Conservation (phyloP, 2,888 invertebrate species). For the Pegoplata infirma region DNA sequence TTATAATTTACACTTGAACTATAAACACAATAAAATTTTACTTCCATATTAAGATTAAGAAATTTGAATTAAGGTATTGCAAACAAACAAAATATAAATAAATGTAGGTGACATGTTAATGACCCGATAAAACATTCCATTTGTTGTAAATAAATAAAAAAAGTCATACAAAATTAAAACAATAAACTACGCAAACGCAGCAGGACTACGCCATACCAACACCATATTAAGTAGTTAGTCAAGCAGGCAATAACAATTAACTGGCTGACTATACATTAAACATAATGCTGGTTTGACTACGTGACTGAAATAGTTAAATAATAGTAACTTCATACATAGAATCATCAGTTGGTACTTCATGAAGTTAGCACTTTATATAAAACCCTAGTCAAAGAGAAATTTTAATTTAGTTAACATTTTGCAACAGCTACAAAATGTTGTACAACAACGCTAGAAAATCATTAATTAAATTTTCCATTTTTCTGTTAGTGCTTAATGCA, state of each 20-base stretch:
- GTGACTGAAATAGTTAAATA: constrained; percentile 43
- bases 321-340: constrained; percentile 2
- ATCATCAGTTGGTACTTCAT: constrained; percentile 2
- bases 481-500: constrained; percentile 11
- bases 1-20: constrained; percentile 14
- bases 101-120: constrained; percentile 34
- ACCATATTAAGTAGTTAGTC: constrained; percentile 31
- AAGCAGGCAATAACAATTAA: background rate
- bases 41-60: background rate
- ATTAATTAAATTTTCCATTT: background rate
- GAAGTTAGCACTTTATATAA: constrained; percentile 37
- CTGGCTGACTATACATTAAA: constrained; percentile 12
- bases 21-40: background rate
- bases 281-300: constrained; percentile 23
- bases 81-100: background rate
- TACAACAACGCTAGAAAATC: constrained; percentile 39
- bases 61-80: background rate
- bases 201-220: constrained; percentile 44
- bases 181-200: constrained; percentile 36
- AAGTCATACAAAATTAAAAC: background rate
- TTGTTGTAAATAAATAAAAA: constrained; percentile 7
- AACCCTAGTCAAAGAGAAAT: constrained; percentile 44
- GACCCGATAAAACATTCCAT: constrained; percentile 32
- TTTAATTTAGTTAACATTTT: constrained; percentile 49
- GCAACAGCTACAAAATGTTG: constrained; percentile 43